These are phyloP conservation scores for Muscicapa adusta DNA, from an alignment of 2,113 vertebrate genomes.

Conservation along the genomic window DNA sequence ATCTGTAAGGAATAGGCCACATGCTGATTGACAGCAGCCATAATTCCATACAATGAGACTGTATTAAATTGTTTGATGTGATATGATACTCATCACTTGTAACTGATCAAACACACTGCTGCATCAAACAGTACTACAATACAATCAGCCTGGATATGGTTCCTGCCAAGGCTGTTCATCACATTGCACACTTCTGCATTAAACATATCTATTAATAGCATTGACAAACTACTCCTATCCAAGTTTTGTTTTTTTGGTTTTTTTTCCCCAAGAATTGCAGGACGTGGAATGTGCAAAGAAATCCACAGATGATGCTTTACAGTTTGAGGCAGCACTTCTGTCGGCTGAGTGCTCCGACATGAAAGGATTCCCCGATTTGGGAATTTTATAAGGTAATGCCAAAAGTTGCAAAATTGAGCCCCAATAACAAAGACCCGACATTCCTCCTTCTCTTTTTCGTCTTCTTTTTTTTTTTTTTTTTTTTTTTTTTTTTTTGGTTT, in stretches of 20 bases:
- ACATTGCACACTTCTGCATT: constrained; percentile 17
- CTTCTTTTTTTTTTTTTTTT: not conserved
- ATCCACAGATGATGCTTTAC: not conserved
- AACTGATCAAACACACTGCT: constrained; percentile 76
- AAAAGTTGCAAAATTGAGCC: constrained; percentile 5
- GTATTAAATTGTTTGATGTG: constrained; percentile 79
- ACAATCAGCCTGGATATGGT: constrained; percentile 55
- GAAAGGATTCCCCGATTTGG: constrained; percentile 20
- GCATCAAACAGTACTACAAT: constrained; percentile 73
- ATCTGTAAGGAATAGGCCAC: constrained; percentile 71
- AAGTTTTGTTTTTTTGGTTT: too few species aligned
- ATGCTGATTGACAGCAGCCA: constrained; percentile 80
- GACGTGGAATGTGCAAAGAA: constrained; percentile 5
- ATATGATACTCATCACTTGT: constrained; percentile 76
- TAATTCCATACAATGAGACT: constrained; percentile 81
- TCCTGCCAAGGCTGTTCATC: constrained; percentile 66
- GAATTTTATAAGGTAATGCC: not conserved
- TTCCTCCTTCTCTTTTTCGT: not conserved
- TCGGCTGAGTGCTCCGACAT: not conserved
- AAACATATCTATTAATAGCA: constrained; percentile 63
- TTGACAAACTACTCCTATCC: constrained; percentile 45
- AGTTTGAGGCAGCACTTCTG: not conserved
- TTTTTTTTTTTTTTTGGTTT: not conserved
- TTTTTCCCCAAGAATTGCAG: constrained; percentile 26
- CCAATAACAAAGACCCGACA: not conserved